These are phyloP conservation scores for Xiphophorus birchmanni DNA, from an alignment of 2,797 vertebrate species.

Conservation along the genomic window DNA sequence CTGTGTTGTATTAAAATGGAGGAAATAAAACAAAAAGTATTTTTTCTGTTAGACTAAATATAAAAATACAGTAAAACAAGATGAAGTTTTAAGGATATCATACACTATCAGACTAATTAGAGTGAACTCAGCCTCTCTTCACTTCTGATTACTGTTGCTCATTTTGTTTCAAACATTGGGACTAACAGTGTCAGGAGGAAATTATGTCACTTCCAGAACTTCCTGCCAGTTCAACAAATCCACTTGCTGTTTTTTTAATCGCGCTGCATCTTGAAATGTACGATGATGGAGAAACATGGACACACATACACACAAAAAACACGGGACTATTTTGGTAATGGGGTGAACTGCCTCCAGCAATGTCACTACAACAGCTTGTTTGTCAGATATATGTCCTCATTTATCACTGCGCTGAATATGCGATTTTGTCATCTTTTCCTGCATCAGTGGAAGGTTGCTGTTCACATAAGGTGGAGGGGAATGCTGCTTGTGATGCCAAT, in stretches of 20 bases:
- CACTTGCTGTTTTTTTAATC: not conserved
- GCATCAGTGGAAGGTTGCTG: constrained; percentile 55
- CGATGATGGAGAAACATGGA: constrained; percentile 53
- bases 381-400: constrained; percentile 65
- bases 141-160: constrained; percentile 25
- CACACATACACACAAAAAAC: constrained; percentile 5
- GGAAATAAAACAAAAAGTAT: not conserved
- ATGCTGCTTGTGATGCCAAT: constrained; percentile 45
- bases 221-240: constrained; percentile 11
- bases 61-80: not conserved
- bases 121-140: constrained; percentile 25
- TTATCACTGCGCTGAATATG: constrained; percentile 57
- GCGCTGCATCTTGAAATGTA: constrained; percentile 16
- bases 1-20: not conserved
- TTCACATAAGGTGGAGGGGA: constrained; percentile 37
- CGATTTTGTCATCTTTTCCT: constrained; percentile 45
- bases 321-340: constrained; percentile 68
- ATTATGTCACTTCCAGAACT: constrained; percentile 16
- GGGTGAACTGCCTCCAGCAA: constrained; percentile 71
- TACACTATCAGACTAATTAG: not conserved
- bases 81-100: not conserved
- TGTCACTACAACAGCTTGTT: constrained; percentile 69
- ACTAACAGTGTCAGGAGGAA: constrained; percentile 14
- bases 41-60: not conserved
- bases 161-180: constrained; percentile 25